These are phyloP conservation scores for Panulirus ornatus DNA, from an alignment of 1,140 invertebrate species.

Conservation along the genomic window DNA sequence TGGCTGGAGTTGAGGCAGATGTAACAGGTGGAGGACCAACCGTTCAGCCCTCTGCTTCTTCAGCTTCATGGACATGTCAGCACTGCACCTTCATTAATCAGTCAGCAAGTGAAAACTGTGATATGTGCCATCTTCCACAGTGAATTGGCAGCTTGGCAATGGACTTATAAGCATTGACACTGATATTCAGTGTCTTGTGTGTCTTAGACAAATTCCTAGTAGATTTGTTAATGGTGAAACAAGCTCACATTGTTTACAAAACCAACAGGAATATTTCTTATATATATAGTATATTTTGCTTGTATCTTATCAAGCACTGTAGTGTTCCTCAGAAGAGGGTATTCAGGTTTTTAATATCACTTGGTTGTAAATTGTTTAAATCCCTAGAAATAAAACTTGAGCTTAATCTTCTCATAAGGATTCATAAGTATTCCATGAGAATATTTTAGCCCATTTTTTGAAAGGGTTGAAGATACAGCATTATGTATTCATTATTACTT, in stretches of 20 bases:
- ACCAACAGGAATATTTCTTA: conserved; percentile 41
- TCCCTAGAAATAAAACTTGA: conserved; percentile 40
- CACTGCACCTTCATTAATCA: conserved; percentile 96
- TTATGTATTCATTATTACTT: too few species aligned
- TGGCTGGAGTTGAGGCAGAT: conserved; percentile 16
- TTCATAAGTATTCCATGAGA: conserved; percentile 14
- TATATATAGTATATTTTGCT: conserved; percentile 60
- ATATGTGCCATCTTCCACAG: conserved; percentile 93
- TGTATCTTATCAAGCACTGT: conserved; percentile 63
- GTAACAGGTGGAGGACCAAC: conserved; percentile 32
- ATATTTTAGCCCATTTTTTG: conserved; percentile 35
- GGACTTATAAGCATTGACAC: conserved; percentile 37
- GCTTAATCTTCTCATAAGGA: conserved; percentile 47
- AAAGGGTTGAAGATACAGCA: too few species aligned
- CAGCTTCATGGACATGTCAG: conserved; percentile 88
- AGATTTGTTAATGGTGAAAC: conserved; percentile 48
- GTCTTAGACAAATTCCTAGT: conserved; percentile 48
- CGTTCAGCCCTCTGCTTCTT: conserved; percentile 25
- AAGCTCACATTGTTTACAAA: conserved; percentile 48
- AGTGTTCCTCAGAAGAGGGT: conserved; percentile 60
- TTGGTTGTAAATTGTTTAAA: conserved; percentile 59
- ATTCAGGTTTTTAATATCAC: conserved; percentile 61
- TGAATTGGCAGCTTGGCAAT: conserved; percentile 52
- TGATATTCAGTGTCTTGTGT: conserved; percentile 63
- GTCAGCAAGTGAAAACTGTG: conserved; percentile 86